Percentiles rank a stretch among this genome's conserved stretches.
phyloP scores from a whole-genome alignment of 2,888 invertebrate genomes.

The Caenorhabditis doughertyi region DNA sequence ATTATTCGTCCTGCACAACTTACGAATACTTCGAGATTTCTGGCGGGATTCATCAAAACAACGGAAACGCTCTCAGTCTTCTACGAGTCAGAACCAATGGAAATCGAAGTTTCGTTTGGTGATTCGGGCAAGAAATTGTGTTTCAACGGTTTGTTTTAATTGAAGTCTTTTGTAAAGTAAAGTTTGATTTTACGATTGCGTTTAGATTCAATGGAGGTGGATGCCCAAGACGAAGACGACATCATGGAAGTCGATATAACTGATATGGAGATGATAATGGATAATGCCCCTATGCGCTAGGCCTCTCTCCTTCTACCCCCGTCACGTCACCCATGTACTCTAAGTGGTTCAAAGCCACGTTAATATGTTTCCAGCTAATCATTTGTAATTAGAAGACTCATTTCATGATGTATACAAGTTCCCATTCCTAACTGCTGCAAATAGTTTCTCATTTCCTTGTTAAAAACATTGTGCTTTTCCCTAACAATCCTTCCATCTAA shows the following conservation, averaged over 20 bases:
- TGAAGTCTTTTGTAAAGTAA: not conserved
- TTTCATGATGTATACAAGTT: not conserved
- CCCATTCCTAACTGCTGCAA: not conserved
- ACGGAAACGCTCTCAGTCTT: not conserved
- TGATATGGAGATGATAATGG: constrained; percentile 9
- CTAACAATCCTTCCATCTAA: too few species aligned
- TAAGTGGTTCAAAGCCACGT: not conserved
- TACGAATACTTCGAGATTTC: not conserved
- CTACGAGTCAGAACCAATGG: not conserved
- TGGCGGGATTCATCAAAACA: not conserved
- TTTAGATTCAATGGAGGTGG: constrained; percentile 23
- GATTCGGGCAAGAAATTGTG: not conserved
- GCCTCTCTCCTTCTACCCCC: not conserved
- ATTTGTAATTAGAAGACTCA: constrained; percentile 15
- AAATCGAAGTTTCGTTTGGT: not conserved
- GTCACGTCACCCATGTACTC: not conserved
- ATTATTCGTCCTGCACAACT: not conserved
- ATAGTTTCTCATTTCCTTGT: constrained; percentile 10
- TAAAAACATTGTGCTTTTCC: constrained; percentile 4
- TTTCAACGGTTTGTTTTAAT: not conserved
- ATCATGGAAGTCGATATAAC: constrained; percentile 2
- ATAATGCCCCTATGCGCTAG: constrained; percentile 2
- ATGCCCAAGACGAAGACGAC: constrained; percentile 7
- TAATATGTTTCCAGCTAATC: not conserved
- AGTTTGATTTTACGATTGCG: not conserved